Conservation (phyloP, 2,797 vertebrate genomes). For the Neoniphon sammara region DNA sequence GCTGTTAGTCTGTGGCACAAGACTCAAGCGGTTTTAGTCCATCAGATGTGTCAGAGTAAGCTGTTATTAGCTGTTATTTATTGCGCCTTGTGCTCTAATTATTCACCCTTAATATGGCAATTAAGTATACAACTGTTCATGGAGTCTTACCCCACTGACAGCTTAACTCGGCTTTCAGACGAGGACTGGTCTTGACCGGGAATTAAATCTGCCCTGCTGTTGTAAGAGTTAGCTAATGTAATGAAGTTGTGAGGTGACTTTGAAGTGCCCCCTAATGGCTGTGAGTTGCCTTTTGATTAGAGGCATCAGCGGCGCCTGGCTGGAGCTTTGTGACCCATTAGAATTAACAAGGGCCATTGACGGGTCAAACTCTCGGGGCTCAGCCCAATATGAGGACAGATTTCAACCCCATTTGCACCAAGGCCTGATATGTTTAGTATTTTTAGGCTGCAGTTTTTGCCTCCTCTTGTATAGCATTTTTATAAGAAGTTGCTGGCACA, state of each 20-base stretch:
- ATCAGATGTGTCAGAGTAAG: slow-evolving; percentile 81
- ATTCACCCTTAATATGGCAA: slow-evolving; percentile 64
- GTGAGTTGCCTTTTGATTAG: slow-evolving; percentile 81
- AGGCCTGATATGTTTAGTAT: slow-evolving; percentile 51
- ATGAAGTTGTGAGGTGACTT: slow-evolving; percentile 75
- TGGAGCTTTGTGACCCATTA: slow-evolving; percentile 82
- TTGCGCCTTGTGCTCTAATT: slow-evolving; percentile 53
- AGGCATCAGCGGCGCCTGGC: slow-evolving; percentile 78
- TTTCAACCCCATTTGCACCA: slow-evolving; percentile 58
- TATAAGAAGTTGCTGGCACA: slow-evolving; percentile 24
- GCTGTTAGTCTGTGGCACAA: slow-evolving; percentile 9
- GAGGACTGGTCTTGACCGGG: slow-evolving; percentile 42
- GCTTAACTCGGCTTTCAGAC: slow-evolving; percentile 29
- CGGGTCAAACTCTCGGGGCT: slow-evolving; percentile 73
- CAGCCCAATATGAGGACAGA: slow-evolving; percentile 50
- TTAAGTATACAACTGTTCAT: slow-evolving; percentile 60
- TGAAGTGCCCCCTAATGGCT: slow-evolving; percentile 77
- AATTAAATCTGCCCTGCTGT: slow-evolving; percentile 66
- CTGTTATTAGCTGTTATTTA: slow-evolving; percentile 70
- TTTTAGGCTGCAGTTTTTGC: slow-evolving; percentile 35
- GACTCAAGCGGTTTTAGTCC: slow-evolving; percentile 75
- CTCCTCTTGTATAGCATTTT: slow-evolving; percentile 27
- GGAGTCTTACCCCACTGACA: slow-evolving; percentile 39
- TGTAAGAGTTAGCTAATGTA: slow-evolving; percentile 65
- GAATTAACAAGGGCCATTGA: slow-evolving; percentile 81